These are phyloP conservation scores for Calameuta filiformis DNA, from an alignment of 2,888 invertebrate species.

Conservation along the genomic window DNA sequence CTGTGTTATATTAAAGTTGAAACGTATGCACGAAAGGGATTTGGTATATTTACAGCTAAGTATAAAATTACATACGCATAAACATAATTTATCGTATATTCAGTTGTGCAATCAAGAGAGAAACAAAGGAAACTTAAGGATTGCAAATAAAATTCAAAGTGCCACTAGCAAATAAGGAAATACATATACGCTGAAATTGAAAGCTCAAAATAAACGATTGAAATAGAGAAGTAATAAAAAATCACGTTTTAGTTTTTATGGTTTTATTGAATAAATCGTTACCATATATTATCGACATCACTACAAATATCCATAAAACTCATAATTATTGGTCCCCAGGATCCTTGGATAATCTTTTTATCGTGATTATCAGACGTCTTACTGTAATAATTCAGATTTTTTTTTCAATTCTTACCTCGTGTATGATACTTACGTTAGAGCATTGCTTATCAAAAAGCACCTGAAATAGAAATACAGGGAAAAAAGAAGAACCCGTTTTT, in stretches of 20 bases:
- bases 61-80: not conserved
- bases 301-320: not conserved
- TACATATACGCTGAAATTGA: not conserved
- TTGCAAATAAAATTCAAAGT: not conserved
- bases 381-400: not conserved
- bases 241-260: not conserved
- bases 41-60: not conserved
- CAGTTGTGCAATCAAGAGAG: slow-evolving; percentile 1
- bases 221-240: slow-evolving; percentile 4
- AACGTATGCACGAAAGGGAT: not conserved
- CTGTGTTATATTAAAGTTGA: not conserved
- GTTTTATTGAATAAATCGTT: slow-evolving; percentile 23
- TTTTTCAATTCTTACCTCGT: not conserved
- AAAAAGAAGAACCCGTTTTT: slow-evolving; percentile 23
- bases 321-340: not conserved
- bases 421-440: slow-evolving; percentile 31
- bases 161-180: not conserved
- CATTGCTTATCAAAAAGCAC: slow-evolving; percentile 5
- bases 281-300: not conserved
- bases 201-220: not conserved
- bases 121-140: slow-evolving; percentile 18
- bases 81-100: not conserved
- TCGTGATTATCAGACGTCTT: not conserved
- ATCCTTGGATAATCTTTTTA: not conserved
- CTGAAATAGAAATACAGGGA: slow-evolving; percentile 32